A percentile compares a stretch with the other conserved stretches of the same genome.
These are phyloP conservation scores for Phrixothrix hirtus DNA, from an alignment of 2,888 invertebrate species.

Conservation along the genomic window DNA sequence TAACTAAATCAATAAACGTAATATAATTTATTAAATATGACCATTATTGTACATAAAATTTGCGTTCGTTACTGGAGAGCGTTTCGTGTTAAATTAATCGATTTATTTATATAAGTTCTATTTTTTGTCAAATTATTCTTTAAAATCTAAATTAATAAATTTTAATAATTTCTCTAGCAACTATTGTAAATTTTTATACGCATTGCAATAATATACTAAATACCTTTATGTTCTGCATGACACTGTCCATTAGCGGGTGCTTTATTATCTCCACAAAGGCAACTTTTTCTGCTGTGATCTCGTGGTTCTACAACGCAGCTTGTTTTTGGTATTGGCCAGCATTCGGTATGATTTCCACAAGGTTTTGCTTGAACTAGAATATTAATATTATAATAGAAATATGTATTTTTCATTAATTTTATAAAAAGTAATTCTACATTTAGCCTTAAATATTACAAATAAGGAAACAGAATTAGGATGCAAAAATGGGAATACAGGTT, in stretches of 20 bases:
- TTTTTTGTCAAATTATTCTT: background rate
- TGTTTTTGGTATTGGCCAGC: constrained; percentile 49
- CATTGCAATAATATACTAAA: background rate
- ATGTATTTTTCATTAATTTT: no score
- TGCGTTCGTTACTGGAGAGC: background rate
- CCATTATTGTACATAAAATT: no score
- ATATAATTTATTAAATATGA: no score
- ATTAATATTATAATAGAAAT: constrained; percentile 11
- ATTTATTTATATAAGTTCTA: background rate
- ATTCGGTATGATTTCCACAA: constrained; percentile 49
- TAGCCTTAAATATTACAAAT: no score
- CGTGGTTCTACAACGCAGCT: constrained; percentile 46
- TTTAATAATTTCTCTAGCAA: no score
- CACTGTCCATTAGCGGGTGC: constrained; percentile 51
- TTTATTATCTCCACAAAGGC: constrained; percentile 52
- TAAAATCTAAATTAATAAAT: no score
- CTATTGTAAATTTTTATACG: background rate
- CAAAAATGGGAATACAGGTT: no score
- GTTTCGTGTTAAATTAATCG: background rate
- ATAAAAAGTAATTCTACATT: no score
- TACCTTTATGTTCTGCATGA: constrained; percentile 46
- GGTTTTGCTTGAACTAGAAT: constrained; percentile 45
- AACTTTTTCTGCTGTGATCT: constrained; percentile 36
- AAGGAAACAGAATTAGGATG: no score
- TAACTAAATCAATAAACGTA: no score